phyloP scores from a whole-genome alignment of 2,888 invertebrate genomes.

The Agonopterix heracliana region DNA sequence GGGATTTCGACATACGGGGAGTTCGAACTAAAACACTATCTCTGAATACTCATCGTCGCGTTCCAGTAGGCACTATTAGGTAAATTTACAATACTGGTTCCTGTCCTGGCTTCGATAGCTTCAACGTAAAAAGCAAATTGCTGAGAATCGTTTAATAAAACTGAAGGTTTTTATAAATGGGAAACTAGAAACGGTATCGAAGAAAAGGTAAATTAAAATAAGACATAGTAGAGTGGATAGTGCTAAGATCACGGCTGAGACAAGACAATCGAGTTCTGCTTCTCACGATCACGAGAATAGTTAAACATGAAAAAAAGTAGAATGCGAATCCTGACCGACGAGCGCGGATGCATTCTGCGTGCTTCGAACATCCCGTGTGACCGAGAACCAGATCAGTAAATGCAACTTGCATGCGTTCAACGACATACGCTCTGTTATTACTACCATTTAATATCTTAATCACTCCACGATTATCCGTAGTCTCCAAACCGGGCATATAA shows the following conservation, averaged over 20 bases:
- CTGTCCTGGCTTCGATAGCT: no score
- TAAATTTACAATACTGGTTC: no score
- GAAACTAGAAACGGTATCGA: no score
- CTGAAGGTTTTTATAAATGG: no score
- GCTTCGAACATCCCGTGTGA: slow-evolving; percentile 49
- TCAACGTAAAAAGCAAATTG: no score
- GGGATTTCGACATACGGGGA: no score
- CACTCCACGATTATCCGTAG: background rate
- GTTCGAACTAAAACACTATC: no score
- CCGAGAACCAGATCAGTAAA: slow-evolving; percentile 40
- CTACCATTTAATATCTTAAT: slow-evolving; percentile 9
- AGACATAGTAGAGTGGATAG: no score
- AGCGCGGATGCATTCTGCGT: slow-evolving; percentile 40
- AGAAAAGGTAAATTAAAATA: no score
- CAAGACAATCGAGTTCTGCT: slow-evolving; percentile 46
- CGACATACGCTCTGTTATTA: slow-evolving; percentile 17
- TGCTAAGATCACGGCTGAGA: background rate
- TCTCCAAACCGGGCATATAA: background rate
- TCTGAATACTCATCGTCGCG: no score
- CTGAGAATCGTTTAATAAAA: no score
- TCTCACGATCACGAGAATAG: slow-evolving; percentile 61
- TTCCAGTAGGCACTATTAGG: no score
- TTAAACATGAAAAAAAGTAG: slow-evolving; percentile 46
- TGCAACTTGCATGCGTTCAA: slow-evolving; percentile 24
- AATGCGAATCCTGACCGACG: slow-evolving; percentile 48